phyloP scores from a whole-genome alignment of 2,888 invertebrate genomes.

The Belgica antarctica region DNA sequence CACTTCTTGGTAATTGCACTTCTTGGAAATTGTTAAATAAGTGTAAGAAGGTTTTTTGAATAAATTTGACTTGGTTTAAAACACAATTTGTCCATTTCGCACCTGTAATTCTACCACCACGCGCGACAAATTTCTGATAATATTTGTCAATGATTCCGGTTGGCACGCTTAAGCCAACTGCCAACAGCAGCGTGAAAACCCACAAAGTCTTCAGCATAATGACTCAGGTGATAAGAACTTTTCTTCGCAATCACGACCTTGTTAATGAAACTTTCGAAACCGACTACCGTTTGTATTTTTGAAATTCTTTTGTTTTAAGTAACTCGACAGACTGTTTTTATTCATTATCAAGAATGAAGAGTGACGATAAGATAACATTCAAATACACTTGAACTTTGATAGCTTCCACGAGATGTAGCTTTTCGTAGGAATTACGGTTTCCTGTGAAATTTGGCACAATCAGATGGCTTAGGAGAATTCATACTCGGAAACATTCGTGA shows the following conservation, averaged over 20 bases:
- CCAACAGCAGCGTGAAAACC: background rate
- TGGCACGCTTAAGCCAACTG: background rate
- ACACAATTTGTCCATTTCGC: too few relatives aligned
- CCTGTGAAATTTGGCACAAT: background rate
- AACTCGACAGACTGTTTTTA: background rate
- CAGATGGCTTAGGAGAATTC: background rate
- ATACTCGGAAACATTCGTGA: background rate
- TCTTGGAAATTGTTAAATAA: background rate
- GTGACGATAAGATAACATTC: conserved; percentile 19
- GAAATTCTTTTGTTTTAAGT: background rate
- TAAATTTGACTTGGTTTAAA: background rate
- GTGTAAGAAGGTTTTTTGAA: background rate
- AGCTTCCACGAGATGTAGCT: too few relatives aligned
- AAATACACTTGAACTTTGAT: background rate
- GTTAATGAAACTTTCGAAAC: conserved; percentile 21
- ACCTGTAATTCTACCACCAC: conserved; percentile 35
- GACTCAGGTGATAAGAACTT: background rate
- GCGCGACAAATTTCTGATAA: background rate
- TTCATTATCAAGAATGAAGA: background rate
- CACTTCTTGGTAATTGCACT: too few relatives aligned
- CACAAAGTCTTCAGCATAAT: background rate
- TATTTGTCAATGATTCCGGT: background rate
- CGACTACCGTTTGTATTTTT: background rate
- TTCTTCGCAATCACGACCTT: background rate
- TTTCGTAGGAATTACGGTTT: too few relatives aligned